These are phyloP conservation scores for Menura novaehollandiae DNA, from an alignment of 2,113 vertebrate genomes.

Conservation along the genomic window DNA sequence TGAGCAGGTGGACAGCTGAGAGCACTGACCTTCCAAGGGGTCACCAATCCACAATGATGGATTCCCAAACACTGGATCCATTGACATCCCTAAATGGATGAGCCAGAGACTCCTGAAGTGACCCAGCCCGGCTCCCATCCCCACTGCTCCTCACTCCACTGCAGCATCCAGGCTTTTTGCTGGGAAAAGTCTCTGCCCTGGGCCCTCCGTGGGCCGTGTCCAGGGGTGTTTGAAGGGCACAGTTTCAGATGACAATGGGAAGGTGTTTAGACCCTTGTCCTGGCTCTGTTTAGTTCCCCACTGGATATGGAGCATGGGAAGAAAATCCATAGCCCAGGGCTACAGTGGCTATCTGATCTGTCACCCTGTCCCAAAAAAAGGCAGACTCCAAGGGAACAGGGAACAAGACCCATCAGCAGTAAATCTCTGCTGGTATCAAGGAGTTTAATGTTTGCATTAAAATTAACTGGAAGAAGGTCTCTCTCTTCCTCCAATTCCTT, in stretches of 20 bases:
- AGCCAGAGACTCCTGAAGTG: neutral
- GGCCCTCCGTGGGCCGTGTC: neutral
- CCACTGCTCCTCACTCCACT: neutral
- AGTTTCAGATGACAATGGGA: neutral
- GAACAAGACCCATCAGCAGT: no score
- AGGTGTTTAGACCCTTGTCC: neutral
- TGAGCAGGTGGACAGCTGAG: neutral
- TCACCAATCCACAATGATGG: neutral
- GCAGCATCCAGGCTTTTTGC: neutral
- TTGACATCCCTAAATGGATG: neutral
- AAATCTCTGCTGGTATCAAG: neutral
- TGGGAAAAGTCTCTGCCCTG: neutral
- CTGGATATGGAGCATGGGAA: fast-evolving
- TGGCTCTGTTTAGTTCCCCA: neutral
- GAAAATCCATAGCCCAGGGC: neutral
- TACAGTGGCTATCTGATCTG: neutral
- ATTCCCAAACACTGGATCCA: neutral
- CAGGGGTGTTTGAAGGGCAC: neutral
- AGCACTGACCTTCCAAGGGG: neutral
- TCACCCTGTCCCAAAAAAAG: neutral
- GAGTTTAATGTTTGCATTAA: neutral
- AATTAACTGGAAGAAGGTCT: neutral
- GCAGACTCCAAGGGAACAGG: neutral
- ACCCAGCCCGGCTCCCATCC: neutral
- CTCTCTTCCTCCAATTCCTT: neutral